A percentile compares a stretch with the other conserved stretches of the same genome.
phyloP scores from a whole-genome alignment of 2,888 invertebrate species.

The Melipona bicolor region DNA sequence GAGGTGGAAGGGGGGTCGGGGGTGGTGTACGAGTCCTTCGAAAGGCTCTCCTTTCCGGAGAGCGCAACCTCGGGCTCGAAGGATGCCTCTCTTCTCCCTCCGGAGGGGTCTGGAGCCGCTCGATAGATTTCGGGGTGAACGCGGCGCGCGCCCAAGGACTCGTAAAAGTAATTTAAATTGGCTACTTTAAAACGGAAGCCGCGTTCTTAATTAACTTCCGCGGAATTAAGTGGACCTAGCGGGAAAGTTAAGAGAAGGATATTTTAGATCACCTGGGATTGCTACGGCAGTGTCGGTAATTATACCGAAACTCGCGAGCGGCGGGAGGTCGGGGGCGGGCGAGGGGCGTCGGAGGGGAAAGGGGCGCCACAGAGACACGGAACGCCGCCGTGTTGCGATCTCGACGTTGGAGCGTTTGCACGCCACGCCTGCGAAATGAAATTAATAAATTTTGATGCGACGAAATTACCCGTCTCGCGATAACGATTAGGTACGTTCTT shows the following conservation, averaged over 20 bases:
- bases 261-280: constrained; percentile 60
- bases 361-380: constrained; percentile 2
- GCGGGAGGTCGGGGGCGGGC: too few relatives aligned
- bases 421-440: constrained; percentile 9
- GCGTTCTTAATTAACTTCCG: constrained; percentile 62
- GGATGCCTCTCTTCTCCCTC: constrained; percentile 8
- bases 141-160: constrained; percentile 52
- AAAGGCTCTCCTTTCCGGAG: constrained; percentile 6
- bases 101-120: not conserved
- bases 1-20: not conserved
- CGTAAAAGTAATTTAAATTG: constrained; percentile 65
- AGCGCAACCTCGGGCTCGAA: constrained; percentile 5
- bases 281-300: constrained; percentile 50
- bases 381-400: constrained; percentile 9
- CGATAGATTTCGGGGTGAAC: constrained; percentile 50
- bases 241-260: constrained; percentile 62
- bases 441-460: constrained; percentile 31
- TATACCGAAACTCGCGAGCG: constrained; percentile 52
- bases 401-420: not conserved
- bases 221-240: constrained; percentile 62
- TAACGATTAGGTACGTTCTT: not conserved
- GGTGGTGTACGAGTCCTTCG: constrained; percentile 4
- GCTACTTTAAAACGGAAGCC: constrained; percentile 55
- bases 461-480: not conserved
- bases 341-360: not conserved